Conservation (phyloP, 2,888 invertebrate species). For the Noctua comes region DNA sequence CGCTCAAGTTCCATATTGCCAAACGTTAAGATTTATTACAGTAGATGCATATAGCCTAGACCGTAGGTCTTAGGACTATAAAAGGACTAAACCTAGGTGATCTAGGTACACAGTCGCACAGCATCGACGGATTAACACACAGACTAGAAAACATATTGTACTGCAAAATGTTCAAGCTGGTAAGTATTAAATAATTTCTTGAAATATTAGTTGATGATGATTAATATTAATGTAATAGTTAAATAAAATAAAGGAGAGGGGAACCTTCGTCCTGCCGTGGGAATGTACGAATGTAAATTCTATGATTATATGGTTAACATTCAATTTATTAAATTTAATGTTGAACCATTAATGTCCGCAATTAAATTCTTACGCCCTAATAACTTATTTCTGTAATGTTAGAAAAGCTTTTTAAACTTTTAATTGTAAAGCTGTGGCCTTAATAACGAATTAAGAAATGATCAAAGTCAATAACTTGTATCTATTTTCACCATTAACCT, state of each 20-base stretch:
- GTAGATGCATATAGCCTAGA: constrained; percentile 78
- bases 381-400: neutral
- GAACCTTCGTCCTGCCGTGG: rapidly evolving
- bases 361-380: neutral
- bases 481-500: neutral
- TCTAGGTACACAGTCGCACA: constrained; percentile 75
- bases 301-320: no score
- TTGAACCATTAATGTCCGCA: no score
- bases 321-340: neutral
- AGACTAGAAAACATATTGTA: constrained; percentile 56
- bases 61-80: constrained; percentile 80
- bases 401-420: no score
- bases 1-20: constrained; percentile 81
- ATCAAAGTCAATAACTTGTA: neutral
- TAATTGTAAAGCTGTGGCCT: neutral
- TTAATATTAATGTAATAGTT: neutral
- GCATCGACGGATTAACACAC: constrained; percentile 70
- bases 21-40: constrained; percentile 84
- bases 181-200: constrained; percentile 66
- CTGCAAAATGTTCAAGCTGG: constrained; percentile 81
- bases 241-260: neutral
- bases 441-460: neutral
- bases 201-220: neutral
- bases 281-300: neutral
- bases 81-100: constrained; percentile 80